Conservation (phyloP, 2,888 invertebrate genomes). For the Drosophila recens region DNA sequence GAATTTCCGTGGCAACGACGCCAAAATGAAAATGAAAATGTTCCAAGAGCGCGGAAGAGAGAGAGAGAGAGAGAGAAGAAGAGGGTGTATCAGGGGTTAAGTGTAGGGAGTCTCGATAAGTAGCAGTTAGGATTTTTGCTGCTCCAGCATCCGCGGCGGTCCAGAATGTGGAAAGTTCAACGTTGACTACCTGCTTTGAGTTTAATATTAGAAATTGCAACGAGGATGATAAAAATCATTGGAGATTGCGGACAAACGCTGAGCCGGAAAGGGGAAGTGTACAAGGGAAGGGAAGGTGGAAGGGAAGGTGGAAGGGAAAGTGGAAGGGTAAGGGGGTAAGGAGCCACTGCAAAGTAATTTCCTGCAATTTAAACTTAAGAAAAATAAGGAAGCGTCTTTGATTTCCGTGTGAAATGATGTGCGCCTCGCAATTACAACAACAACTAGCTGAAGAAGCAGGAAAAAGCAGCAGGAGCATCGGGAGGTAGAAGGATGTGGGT, state of each 20-base stretch:
- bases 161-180: constrained; percentile 26
- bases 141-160: constrained; percentile 59
- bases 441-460: constrained; percentile 4
- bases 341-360: constrained; percentile 75
- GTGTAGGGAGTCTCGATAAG: constrained; percentile 62
- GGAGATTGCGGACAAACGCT: constrained; percentile 33
- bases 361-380: constrained; percentile 81
- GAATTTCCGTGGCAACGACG: constrained; percentile 81
- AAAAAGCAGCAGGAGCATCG: neutral
- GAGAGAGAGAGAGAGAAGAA: neutral
- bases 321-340: neutral
- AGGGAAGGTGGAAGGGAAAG: too few species aligned
- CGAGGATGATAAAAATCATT: constrained; percentile 60
- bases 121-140: constrained; percentile 77
- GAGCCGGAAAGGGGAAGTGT: constrained; percentile 1
- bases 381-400: constrained; percentile 81
- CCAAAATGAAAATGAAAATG: constrained; percentile 76
- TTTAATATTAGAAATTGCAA: constrained; percentile 74
- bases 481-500: neutral
- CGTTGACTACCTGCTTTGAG: constrained; percentile 53
- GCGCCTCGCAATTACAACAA: constrained; percentile 46
- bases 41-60: constrained; percentile 12
- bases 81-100: too few species aligned
- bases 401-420: constrained; percentile 81
- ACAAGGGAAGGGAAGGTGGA: too few species aligned